Evolutionary conservation across 92 coral and sea anemone species (phyloP), one percentile per base, ranked within the genome.

Genomic region (Montipora capitata): DNA sequence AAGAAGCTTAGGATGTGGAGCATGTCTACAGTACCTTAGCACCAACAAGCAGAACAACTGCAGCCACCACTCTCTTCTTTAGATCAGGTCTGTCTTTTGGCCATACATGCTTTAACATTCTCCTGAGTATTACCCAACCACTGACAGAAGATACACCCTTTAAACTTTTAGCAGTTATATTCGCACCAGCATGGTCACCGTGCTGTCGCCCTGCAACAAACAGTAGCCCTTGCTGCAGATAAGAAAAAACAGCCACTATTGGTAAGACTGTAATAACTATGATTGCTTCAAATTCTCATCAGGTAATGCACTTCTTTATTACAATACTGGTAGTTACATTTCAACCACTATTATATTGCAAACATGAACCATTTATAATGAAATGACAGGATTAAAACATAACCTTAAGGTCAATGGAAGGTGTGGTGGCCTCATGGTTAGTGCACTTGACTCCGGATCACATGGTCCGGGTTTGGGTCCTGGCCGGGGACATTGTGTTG

Each of bases 101-200:
- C 99, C 99, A 97, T n/a, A 97, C 99, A 91, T 97, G 99, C 54
- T 81, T 90, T 6, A 94, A 77, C 99, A 97, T 97, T 41, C 98
- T 94, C 75, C 91, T 97, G 52, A 97, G 65, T 52, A 97, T 96
- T 62, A 81, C 38, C 52, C 91, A 35, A n/a, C 89, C 84, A 69
- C 69, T 90, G 0, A 83, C 89, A 65, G 98, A 81, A 3, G 92
- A 17, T 2, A 90, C 5, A 51, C 82, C 80, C 77, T 79, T 92
- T 38, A 93, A 85, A 74, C 92, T 88, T 27, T 87, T 78, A 43
- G 74, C 87, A 16, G 96, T 88, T 2, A 95, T 85, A 65, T 85
- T 83, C 0, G 91, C 86, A 17, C 94, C 91, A 16, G 88, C 94
- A 67, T 87, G 80, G 0, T 20, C 27, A 0, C 27, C 27, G 27